These are phyloP conservation scores for Odontocerum albicorne DNA, from an alignment of 2,888 invertebrate genomes.

Conservation along the genomic window DNA sequence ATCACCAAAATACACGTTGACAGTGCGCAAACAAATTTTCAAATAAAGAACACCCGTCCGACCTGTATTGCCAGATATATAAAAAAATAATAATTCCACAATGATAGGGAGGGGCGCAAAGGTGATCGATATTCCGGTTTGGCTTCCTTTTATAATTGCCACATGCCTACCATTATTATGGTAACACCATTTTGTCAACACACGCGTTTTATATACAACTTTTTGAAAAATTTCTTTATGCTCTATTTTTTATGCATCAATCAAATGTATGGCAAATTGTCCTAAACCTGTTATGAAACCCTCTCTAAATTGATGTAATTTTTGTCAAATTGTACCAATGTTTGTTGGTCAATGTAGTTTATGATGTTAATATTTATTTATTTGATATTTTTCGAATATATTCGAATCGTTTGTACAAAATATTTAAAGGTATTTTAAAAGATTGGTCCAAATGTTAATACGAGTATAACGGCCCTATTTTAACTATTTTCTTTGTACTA, in stretches of 20 bases:
- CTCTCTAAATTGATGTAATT: neutral
- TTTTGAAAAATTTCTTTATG: conserved; percentile 20
- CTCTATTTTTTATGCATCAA: conserved; percentile 32
- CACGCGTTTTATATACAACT: conserved; percentile 12
- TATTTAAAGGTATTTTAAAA: too few relatives aligned
- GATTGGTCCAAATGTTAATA: too few relatives aligned
- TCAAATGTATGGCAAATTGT: conserved; percentile 24
- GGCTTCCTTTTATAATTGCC: conserved; percentile 13
- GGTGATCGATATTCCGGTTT: conserved; percentile 29
- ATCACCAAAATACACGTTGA: conserved; percentile 27
- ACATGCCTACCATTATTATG: conserved; percentile 35
- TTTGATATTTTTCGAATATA: too few relatives aligned
- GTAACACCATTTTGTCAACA: conserved; percentile 36
- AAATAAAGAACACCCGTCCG: conserved; percentile 24
- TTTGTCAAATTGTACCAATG: too few relatives aligned
- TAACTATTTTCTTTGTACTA: too few relatives aligned
- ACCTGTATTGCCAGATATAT: conserved; percentile 29
- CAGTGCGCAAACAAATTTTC: conserved; percentile 32
- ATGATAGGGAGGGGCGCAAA: conserved; percentile 15
- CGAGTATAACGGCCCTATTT: too few relatives aligned
- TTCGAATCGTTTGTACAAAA: too few relatives aligned
- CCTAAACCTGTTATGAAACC: conserved; percentile 5
- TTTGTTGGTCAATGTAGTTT: too few relatives aligned
- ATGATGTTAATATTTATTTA: too few relatives aligned
- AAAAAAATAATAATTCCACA: conserved; percentile 32